A percentile compares a stretch with the other conserved stretches of the same genome.
phyloP scores from a whole-genome alignment of 2,113 vertebrate species.

The Nycticorax nycticorax region DNA sequence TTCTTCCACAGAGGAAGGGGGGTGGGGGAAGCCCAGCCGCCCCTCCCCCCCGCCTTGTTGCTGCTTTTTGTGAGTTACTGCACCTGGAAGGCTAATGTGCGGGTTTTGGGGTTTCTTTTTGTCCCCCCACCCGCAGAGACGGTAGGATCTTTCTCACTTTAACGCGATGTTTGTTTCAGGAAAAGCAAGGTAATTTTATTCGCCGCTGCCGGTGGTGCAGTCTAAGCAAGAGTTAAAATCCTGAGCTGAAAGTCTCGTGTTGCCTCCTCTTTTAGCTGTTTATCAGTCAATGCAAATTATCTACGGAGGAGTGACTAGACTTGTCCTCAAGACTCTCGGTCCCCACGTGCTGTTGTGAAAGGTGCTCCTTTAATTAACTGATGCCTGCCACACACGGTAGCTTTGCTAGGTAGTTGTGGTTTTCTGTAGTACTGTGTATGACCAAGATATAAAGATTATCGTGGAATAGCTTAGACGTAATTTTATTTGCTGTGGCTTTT shows the following conservation, averaged over 20 bases:
- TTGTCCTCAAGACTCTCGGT: fast-evolving
- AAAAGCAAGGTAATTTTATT: not conserved
- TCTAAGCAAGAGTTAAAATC: not conserved
- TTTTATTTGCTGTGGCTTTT: not conserved
- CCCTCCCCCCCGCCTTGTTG: fast-evolving
- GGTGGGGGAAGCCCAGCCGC: too few relatives aligned
- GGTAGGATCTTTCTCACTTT: fast-evolving
- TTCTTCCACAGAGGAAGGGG: not conserved
- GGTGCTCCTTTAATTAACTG: not conserved
- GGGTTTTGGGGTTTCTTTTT: too few relatives aligned
- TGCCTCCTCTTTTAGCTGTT: fast-evolving
- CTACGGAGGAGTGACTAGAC: fast-evolving
- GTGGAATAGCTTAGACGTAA: not conserved
- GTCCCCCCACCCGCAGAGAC: too few relatives aligned
- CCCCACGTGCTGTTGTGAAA: not conserved
- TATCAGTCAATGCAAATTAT: not conserved
- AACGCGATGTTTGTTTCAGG: fast-evolving
- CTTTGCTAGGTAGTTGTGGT: fast-evolving
- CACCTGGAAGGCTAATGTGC: fast-evolving
- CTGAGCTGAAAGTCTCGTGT: fast-evolving
- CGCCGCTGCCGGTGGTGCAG: not conserved
- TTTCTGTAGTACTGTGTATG: not conserved
- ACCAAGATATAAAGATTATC: not conserved
- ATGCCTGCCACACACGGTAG: fast-evolving
- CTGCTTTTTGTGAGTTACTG: not conserved